phyloP scores from a whole-genome alignment of 2,113 vertebrate species.

The Gopherus evgoodei region DNA sequence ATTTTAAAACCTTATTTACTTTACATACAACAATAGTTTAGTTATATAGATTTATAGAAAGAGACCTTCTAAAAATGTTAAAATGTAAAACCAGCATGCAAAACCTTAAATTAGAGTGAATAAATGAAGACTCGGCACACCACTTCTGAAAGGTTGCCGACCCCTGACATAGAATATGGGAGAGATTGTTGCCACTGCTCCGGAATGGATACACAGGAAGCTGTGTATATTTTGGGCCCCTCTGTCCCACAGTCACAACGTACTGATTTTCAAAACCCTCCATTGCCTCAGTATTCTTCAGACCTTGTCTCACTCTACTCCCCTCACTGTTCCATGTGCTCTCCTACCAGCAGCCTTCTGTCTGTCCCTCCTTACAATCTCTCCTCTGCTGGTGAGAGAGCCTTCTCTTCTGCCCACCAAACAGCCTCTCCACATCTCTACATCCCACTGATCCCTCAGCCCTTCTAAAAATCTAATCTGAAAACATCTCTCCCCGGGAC shows the following conservation, averaged over 20 bases:
- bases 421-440: background rate
- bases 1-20: no score
- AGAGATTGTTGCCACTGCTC: background rate
- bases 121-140: no score
- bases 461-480: background rate
- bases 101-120: no score
- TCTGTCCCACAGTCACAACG: background rate
- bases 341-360: background rate
- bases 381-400: background rate
- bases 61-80: no score
- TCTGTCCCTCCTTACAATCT: background rate
- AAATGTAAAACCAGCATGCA: no score
- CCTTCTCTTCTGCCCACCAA: background rate
- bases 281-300: background rate
- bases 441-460: background rate
- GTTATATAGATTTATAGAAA: no score
- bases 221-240: background rate
- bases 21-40: no score
- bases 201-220: accelerated
- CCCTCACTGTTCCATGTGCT: background rate
- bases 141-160: no score
- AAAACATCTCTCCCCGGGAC: background rate
- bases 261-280: background rate
- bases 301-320: background rate
- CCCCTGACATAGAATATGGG: background rate